These are phyloP conservation scores for Aplidium turbinatum DNA, from an alignment of 23 tunicate species.

Conservation along the genomic window DNA sequence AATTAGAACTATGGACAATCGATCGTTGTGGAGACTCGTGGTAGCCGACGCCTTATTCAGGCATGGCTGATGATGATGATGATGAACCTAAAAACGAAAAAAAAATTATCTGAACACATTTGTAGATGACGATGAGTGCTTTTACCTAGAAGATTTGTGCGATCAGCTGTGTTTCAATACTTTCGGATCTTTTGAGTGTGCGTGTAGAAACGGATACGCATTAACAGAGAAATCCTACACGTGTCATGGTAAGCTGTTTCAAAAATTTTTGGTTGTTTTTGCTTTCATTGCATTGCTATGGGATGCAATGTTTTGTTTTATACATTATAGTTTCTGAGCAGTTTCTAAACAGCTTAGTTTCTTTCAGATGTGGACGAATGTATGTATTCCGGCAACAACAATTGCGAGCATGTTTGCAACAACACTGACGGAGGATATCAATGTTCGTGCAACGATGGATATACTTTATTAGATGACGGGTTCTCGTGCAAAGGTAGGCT, in stretches of 20 bases:
- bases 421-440: conserved; percentile 50
- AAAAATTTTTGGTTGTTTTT: no score
- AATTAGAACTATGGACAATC: no score
- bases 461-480: conserved; percentile 30
- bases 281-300: no score
- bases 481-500: conserved; percentile 37
- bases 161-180: conserved; percentile 64
- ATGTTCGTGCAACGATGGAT: conserved; percentile 43
- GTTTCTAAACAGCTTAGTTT: no score
- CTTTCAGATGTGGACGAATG: conserved; percentile 34
- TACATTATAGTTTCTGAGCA: no score
- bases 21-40: no score
- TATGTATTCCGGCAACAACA: not conserved
- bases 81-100: no score
- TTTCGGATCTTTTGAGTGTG: conserved; percentile 57
- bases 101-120: no score
- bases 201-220: conserved; percentile 47
- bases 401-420: conserved; percentile 48
- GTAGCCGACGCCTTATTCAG: no score
- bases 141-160: conserved; percentile 40
- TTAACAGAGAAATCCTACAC: not conserved
- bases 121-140: conserved; percentile 67
- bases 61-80: no score
- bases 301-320: no score
- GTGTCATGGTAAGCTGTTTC: conserved; percentile 1